Conservation (phyloP, 2,113 vertebrate genomes). For the Oryzias celebensis region DNA sequence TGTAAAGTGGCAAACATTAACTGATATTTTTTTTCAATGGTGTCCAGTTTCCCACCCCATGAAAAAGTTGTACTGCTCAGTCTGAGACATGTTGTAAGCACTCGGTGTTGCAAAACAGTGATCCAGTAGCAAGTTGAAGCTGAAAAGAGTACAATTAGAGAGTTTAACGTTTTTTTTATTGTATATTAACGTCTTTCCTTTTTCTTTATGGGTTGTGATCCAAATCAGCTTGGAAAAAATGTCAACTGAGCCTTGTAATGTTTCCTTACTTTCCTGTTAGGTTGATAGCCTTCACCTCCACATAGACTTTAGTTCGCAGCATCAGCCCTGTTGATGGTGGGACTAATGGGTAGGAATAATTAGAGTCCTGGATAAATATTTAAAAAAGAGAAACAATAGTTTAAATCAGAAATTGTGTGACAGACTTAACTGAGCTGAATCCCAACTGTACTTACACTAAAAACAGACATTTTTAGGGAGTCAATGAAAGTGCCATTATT, state of each 20-base stretch:
- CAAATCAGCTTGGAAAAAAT: not conserved
- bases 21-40: not conserved
- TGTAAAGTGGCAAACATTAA: not conserved
- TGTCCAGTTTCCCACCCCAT: constrained; percentile 58
- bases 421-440: not conserved
- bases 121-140: constrained; percentile 78
- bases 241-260: not conserved
- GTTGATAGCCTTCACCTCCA: constrained; percentile 75
- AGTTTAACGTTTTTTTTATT: not conserved
- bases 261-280: constrained; percentile 78
- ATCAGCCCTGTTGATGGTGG: constrained; percentile 67
- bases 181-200: not conserved
- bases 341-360: constrained; percentile 46
- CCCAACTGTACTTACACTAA: constrained; percentile 63
- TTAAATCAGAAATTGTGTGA: not conserved
- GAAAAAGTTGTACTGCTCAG: constrained; percentile 69
- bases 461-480: constrained; percentile 74
- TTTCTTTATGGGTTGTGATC: constrained; percentile 1
- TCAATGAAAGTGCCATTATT: constrained; percentile 80
- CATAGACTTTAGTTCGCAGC: constrained; percentile 68
- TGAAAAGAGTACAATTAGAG: constrained; percentile 36
- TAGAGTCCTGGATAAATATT: constrained; percentile 55
- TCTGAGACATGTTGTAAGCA: constrained; percentile 55
- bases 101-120: constrained; percentile 78
- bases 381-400: not conserved